Conservation (phyloP, 2,797 vertebrate species). For the Falco naumanni region DNA sequence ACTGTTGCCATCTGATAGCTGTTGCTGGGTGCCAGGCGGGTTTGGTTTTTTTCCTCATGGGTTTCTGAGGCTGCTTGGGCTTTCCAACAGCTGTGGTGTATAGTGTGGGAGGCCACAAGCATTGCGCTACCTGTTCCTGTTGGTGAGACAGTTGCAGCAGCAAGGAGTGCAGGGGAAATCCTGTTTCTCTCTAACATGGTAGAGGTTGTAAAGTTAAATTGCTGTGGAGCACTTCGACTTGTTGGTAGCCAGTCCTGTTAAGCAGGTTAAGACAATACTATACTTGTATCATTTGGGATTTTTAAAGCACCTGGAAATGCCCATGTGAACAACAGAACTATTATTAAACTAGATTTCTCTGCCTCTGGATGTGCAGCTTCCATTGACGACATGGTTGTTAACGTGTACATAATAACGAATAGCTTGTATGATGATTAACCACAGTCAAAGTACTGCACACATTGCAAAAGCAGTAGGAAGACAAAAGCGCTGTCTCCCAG, state of each 20-base stretch:
- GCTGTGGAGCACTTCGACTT: not conserved
- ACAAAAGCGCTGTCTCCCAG: not conserved
- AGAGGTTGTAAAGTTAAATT: not conserved
- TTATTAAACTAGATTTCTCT: slow-evolving; percentile 20
- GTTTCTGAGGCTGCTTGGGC: not conserved
- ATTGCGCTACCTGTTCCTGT: not conserved
- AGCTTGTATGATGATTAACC: slow-evolving; percentile 39
- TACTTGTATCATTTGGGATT: not conserved
- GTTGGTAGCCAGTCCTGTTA: not conserved
- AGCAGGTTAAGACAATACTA: not conserved
- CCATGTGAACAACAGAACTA: not conserved
- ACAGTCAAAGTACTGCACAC: not conserved
- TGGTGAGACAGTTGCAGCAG: not conserved
- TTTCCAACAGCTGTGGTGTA: not conserved
- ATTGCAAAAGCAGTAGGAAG: slow-evolving; percentile 32
- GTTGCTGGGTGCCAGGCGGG: not conserved
- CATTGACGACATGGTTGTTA: not conserved
- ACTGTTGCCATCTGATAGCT: not conserved
- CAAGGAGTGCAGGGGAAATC: not conserved
- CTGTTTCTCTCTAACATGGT: not conserved
- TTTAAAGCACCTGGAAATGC: slow-evolving; percentile 15
- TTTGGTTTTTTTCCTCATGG: not conserved
- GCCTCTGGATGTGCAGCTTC: not conserved
- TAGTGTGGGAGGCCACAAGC: not conserved
- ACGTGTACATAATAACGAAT: slow-evolving; percentile 16